phyloP scores from a whole-genome alignment of 1,140 invertebrate species.

The Diorhabda elongata region DNA sequence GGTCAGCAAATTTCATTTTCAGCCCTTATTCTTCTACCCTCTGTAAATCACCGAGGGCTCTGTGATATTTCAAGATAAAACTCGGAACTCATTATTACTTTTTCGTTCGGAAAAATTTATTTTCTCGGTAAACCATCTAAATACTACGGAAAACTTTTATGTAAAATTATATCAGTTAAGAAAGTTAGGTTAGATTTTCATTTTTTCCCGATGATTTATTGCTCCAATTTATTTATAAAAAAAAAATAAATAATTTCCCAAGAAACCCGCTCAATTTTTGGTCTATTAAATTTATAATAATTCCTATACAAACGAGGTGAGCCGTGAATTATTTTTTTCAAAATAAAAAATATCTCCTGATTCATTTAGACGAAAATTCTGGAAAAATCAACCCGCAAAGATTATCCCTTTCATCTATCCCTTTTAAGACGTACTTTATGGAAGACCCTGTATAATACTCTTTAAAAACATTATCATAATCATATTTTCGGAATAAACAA shows the following conservation, averaged over 20 bases:
- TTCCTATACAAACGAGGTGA: too few relatives aligned
- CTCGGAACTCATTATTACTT: slow-evolving; percentile 14
- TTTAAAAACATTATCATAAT: too few relatives aligned
- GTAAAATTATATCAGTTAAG: not conserved
- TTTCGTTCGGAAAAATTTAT: slow-evolving; percentile 8
- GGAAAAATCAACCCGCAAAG: too few relatives aligned
- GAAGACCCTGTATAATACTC: too few relatives aligned
- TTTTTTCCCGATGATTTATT: not conserved
- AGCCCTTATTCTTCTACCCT: slow-evolving; percentile 10
- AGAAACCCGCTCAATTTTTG: too few relatives aligned
- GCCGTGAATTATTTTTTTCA: too few relatives aligned
- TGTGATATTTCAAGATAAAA: slow-evolving; percentile 15
- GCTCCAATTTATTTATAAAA: not conserved
- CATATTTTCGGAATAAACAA: too few relatives aligned
- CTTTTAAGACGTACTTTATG: too few relatives aligned
- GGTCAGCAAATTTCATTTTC: slow-evolving; percentile 14
- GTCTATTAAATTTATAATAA: too few relatives aligned
- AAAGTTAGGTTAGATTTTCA: not conserved
- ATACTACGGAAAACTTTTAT: not conserved
- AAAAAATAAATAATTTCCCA: not conserved
- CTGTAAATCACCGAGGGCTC: slow-evolving; percentile 11
- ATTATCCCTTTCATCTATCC: too few relatives aligned
- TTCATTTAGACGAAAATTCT: too few relatives aligned
- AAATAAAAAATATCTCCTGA: too few relatives aligned
- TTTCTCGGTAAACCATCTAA: slow-evolving; percentile 5